These are phyloP conservation scores for Eleginops maclovinus DNA, from an alignment of 2,113 vertebrate genomes.

Conservation along the genomic window DNA sequence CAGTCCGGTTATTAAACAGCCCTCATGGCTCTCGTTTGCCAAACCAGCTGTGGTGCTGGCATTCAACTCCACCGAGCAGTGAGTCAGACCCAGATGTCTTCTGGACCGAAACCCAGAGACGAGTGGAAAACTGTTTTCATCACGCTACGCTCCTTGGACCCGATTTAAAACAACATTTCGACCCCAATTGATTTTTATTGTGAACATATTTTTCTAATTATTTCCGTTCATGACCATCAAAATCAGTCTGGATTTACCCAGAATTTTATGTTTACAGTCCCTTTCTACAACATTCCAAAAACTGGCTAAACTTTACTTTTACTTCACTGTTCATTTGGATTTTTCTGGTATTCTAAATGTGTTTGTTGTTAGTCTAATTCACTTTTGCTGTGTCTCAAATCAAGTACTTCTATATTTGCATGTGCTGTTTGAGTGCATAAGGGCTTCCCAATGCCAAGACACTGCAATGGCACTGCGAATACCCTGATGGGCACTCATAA, in stretches of 20 bases:
- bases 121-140: conserved; percentile 4
- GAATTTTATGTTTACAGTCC: neutral
- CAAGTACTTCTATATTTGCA: too few relatives aligned
- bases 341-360: too few relatives aligned
- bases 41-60: conserved; percentile 60
- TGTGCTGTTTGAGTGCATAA: too few relatives aligned
- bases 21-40: conserved; percentile 23
- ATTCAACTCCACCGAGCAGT: neutral
- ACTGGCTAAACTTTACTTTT: too few relatives aligned
- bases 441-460: too few relatives aligned
- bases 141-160: neutral
- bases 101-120: conserved; percentile 19
- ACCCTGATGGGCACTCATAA: too few relatives aligned
- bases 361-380: too few relatives aligned
- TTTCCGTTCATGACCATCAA: neutral
- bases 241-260: neutral
- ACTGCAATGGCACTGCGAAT: too few relatives aligned
- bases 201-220: conserved; percentile 8
- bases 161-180: conserved; percentile 14
- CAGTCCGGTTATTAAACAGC: conserved; percentile 3
- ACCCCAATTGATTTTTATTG: neutral
- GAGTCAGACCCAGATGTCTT: conserved; percentile 51
- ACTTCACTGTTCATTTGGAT: too few relatives aligned
- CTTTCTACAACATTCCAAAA: neutral
- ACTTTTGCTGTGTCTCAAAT: too few relatives aligned